Conservation (phyloP, 1,140 invertebrate species). For the Aphis gossypii region DNA sequence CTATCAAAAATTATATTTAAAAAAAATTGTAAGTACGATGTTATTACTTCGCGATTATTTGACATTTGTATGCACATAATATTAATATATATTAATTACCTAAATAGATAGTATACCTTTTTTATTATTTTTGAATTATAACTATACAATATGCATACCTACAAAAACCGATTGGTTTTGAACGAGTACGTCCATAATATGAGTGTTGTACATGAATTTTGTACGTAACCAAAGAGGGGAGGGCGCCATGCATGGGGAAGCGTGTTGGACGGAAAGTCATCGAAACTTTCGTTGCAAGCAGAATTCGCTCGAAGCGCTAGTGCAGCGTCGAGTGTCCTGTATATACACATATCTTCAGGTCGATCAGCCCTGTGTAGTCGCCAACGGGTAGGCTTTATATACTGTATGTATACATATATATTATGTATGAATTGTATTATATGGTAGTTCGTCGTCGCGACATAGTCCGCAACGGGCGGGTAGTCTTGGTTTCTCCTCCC, state of each 20-base stretch:
- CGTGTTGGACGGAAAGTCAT: not conserved
- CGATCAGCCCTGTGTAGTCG: conserved; percentile 9
- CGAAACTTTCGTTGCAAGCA: not conserved
- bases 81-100: too few relatives aligned
- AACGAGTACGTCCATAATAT: not conserved
- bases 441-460: not conserved
- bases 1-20: not conserved
- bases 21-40: not conserved
- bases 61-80: too few relatives aligned
- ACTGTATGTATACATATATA: not conserved
- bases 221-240: not conserved
- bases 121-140: not conserved
- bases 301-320: conserved; percentile 40
- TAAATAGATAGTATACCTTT: too few relatives aligned
- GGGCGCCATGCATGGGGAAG: too few relatives aligned
- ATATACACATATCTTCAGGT: conserved; percentile 33
- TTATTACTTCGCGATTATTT: not conserved
- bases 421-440: not conserved
- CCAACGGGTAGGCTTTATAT: not conserved
- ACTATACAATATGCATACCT: not conserved
- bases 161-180: not conserved
- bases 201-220: not conserved
- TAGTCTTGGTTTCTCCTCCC: conserved; percentile 57
- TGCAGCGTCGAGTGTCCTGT: not conserved
- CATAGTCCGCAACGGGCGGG: not conserved